These are phyloP conservation scores for Hippopotamyrus pictus DNA, from an alignment of 2,797 vertebrate genomes.

Conservation along the genomic window DNA sequence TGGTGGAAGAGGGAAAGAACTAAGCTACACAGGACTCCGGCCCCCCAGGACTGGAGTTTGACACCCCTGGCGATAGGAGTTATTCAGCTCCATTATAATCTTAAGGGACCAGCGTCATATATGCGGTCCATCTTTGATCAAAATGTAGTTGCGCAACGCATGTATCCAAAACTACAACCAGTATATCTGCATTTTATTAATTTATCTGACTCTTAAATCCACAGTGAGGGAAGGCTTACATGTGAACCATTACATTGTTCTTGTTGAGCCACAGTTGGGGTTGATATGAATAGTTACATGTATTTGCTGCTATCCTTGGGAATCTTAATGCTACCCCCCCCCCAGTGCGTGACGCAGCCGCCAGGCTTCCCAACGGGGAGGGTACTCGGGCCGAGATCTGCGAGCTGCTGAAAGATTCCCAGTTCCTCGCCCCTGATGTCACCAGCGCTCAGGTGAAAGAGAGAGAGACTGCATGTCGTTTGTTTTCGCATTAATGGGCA, in stretches of 20 bases:
- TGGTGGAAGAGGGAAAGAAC: not conserved
- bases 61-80: not conserved
- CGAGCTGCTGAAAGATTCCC: constrained; percentile 93
- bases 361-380: constrained; percentile 91
- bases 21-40: not conserved
- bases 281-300: not conserved
- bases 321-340: not conserved
- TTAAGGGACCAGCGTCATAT: not conserved
- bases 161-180: not conserved
- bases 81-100: not conserved
- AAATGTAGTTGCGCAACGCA: not conserved
- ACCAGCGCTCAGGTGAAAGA: constrained; percentile 87
- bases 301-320: not conserved
- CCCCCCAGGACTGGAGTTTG: not conserved
- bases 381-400: constrained; percentile 96
- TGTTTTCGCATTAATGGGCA: not conserved
- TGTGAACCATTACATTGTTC: not conserved
- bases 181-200: not conserved
- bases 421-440: constrained; percentile 94
- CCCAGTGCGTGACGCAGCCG: constrained; percentile 85
- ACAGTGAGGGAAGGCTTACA: not conserved
- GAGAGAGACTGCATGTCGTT: not conserved
- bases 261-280: not conserved
- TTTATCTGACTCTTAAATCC: not conserved
- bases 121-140: not conserved